Percentiles rank a stretch among this genome's conserved stretches.
Evolutionary conservation across 1,140 invertebrate species (phyloP).

Genomic region (Antheraea mylitta): DNA sequence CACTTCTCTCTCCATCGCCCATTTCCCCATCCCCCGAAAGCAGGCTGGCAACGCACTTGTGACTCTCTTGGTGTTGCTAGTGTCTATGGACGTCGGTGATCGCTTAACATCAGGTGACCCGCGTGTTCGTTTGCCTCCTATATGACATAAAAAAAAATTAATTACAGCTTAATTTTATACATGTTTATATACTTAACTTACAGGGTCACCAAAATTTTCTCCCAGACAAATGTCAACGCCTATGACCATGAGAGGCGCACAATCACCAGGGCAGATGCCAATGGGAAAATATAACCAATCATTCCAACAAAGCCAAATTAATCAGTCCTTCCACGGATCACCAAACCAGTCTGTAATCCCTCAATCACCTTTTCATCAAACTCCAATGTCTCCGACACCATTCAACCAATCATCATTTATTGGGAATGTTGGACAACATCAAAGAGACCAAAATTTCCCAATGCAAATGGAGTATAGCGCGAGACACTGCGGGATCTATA

Average conservation of each 20-base stretch:
- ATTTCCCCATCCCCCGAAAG: no score
- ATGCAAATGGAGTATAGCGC: constrained; percentile 85
- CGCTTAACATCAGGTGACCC: no score
- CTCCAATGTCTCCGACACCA: constrained; percentile 42
- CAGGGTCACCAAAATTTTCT: constrained; percentile 73
- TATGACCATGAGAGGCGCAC: constrained; percentile 62
- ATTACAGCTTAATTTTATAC: no score
- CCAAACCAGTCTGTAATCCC: constrained; percentile 50
- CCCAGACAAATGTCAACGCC: constrained; percentile 76
- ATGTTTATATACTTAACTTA: constrained; percentile 24
- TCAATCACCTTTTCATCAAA: constrained; percentile 57
- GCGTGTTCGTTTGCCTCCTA: no score
- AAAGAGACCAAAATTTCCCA: constrained; percentile 57
- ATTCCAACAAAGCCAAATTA: constrained; percentile 48
- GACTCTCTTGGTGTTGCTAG: no score
- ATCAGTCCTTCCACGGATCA: constrained; percentile 50
- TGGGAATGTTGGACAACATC: constrained; percentile 52
- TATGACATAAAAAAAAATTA: no score
- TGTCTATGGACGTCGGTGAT: no score
- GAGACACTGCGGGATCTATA: constrained; percentile 96
- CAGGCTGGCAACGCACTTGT: no score
- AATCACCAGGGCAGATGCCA: constrained; percentile 44
- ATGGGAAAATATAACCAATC: constrained; percentile 49
- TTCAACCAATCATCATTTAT: constrained; percentile 65
- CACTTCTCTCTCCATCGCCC: no score